Percentiles rank a stretch among this genome's conserved stretches.
Evolutionary conservation across 2,113 vertebrate genomes (phyloP).

Genomic region (Ariopsis seemanni): DNA sequence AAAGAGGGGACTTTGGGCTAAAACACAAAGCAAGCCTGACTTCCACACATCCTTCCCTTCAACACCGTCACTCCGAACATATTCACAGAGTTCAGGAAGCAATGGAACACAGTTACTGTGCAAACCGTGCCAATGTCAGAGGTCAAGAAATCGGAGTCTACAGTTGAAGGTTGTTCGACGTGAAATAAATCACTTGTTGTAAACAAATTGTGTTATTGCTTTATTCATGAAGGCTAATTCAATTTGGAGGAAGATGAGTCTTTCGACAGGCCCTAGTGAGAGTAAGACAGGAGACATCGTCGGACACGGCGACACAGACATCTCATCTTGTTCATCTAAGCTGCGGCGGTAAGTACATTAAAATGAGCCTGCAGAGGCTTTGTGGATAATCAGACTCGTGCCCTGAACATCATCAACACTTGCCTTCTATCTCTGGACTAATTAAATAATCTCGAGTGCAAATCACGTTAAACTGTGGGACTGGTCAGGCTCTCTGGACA

Average conservation of each 20-base stretch:
- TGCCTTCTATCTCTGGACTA: constrained; percentile 58
- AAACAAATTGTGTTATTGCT: constrained; percentile 78
- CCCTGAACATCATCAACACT: constrained; percentile 53
- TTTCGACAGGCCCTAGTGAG: constrained; percentile 58
- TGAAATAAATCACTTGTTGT: constrained; percentile 75
- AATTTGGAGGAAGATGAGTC: constrained; percentile 67
- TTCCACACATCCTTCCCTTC: constrained; percentile 63
- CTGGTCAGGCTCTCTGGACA: constrained; percentile 45
- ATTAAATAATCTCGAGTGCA: constrained; percentile 60
- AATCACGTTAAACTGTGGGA: constrained; percentile 57
- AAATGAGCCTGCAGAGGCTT: constrained; percentile 57
- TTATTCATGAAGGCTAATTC: constrained; percentile 78
- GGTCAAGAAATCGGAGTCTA: constrained; percentile 64
- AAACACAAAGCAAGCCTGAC: constrained; percentile 56
- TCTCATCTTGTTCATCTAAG: constrained; percentile 55
- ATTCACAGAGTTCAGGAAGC: constrained; percentile 61
- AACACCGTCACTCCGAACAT: constrained; percentile 58
- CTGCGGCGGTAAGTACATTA: constrained; percentile 66
- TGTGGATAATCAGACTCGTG: constrained; percentile 48
- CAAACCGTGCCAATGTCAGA: constrained; percentile 67
- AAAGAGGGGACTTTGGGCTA: not conserved
- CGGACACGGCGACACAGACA: constrained; percentile 41
- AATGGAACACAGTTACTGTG: constrained; percentile 65
- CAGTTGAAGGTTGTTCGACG: constrained; percentile 68
- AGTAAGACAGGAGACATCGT: constrained; percentile 18